Evolutionary conservation across 2,113 vertebrate species (phyloP).

Genomic region (Pontoporia blainvillei): DNA sequence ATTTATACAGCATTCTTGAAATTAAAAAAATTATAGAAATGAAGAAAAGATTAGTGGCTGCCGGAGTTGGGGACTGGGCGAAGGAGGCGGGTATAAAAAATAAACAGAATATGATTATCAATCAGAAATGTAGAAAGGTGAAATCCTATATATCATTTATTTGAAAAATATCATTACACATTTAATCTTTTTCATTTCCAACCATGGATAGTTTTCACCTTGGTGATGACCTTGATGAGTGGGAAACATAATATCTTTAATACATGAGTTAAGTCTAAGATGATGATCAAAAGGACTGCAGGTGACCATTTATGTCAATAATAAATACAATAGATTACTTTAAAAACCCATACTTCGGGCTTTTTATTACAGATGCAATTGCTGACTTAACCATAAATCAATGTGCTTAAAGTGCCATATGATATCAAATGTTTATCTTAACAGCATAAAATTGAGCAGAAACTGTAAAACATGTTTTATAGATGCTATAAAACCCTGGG

Average conservation of each 20-base stretch:
- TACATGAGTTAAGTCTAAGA: slow-evolving; percentile 66
- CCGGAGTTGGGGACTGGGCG: not conserved
- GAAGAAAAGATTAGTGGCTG: slow-evolving; percentile 19
- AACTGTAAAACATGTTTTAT: slow-evolving; percentile 74
- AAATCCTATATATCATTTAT: slow-evolving; percentile 51
- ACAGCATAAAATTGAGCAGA: slow-evolving; percentile 76
- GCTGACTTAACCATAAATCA: slow-evolving; percentile 78
- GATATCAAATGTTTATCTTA: slow-evolving; percentile 77
- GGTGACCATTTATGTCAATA: slow-evolving; percentile 78
- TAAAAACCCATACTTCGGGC: slow-evolving; percentile 71
- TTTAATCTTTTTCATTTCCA: slow-evolving; percentile 62
- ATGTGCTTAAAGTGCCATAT: slow-evolving; percentile 77
- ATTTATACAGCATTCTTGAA: slow-evolving; percentile 4
- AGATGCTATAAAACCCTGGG: slow-evolving; percentile 74
- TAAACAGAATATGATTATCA: slow-evolving; percentile 51
- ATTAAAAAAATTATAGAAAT: slow-evolving; percentile 24
- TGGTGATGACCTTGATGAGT: slow-evolving; percentile 77
- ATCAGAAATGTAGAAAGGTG: slow-evolving; percentile 39
- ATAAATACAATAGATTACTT: slow-evolving; percentile 79
- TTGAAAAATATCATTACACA: slow-evolving; percentile 56
- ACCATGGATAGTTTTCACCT: slow-evolving; percentile 66
- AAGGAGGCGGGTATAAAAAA: not conserved
- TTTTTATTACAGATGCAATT: slow-evolving; percentile 77
- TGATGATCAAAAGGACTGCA: slow-evolving; percentile 71
- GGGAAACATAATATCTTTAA: slow-evolving; percentile 69